Evolutionary conservation across 2,888 invertebrate genomes (phyloP).

Genomic region (Xestia ashworthii): DNA sequence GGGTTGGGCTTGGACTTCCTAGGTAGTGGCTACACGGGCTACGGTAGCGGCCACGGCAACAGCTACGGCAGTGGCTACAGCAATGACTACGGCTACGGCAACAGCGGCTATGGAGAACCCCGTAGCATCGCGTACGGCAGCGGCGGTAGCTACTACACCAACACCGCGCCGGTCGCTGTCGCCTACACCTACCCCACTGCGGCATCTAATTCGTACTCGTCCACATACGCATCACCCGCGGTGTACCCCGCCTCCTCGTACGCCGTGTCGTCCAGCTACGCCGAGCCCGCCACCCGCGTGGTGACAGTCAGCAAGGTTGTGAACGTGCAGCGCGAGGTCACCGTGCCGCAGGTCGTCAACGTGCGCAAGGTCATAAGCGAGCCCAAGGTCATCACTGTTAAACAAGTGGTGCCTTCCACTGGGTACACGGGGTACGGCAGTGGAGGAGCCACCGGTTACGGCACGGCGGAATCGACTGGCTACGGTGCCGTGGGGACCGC

Average conservation of each 20-base stretch:
- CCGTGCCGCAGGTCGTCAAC: slow-evolving; percentile 62
- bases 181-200: slow-evolving; percentile 20
- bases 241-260: slow-evolving; percentile 38
- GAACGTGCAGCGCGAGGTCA: slow-evolving; percentile 64
- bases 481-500: slow-evolving; percentile 1
- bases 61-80: slow-evolving; percentile 37
- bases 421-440: slow-evolving; percentile 53
- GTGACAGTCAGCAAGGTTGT: slow-evolving; percentile 59
- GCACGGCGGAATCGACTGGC: not conserved
- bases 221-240: slow-evolving; percentile 17
- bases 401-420: slow-evolving; percentile 58
- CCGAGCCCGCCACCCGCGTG: slow-evolving; percentile 41
- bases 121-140: slow-evolving; percentile 52
- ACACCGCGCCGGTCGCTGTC: slow-evolving; percentile 27
- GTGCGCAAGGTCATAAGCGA: slow-evolving; percentile 62
- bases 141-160: slow-evolving; percentile 46
- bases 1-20: slow-evolving; percentile 43
- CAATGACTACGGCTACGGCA: slow-evolving; percentile 32
- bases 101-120: slow-evolving; percentile 43
- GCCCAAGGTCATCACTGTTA: slow-evolving; percentile 58
- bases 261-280: slow-evolving; percentile 37
- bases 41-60: slow-evolving; percentile 41
- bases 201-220: slow-evolving; percentile 11
- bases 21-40: slow-evolving; percentile 49
- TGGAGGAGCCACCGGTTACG: slow-evolving; percentile 13